A percentile compares a stretch with the other conserved stretches of the same genome.
These are phyloP conservation scores for Melanostoma mellinum DNA, from an alignment of 2,888 invertebrate species.

Conservation along the genomic window DNA sequence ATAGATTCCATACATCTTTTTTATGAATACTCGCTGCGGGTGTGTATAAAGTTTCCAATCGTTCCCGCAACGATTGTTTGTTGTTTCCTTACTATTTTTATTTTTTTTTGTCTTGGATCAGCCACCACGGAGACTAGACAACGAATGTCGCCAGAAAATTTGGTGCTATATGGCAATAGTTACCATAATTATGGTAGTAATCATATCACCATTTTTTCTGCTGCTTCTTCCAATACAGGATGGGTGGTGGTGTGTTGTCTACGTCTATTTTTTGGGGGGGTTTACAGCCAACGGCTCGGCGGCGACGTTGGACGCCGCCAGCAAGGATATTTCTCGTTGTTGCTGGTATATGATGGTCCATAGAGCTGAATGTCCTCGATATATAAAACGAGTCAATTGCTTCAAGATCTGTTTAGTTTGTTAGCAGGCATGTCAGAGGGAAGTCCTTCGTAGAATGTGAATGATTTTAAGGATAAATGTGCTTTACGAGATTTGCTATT, in stretches of 20 bases:
- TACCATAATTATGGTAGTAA: constrained; percentile 73
- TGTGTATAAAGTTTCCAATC: constrained; percentile 60
- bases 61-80: constrained; percentile 51
- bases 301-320: constrained; percentile 60
- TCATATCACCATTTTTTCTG: constrained; percentile 70
- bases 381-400: constrained; percentile 70
- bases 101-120: constrained; percentile 41
- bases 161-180: constrained; percentile 70
- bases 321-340: constrained; percentile 59
- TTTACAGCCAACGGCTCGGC: constrained; percentile 14
- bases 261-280: constrained; percentile 48
- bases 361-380: constrained; percentile 48
- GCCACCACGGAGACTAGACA: constrained; percentile 69
- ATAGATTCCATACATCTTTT: constrained; percentile 43
- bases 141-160: constrained; percentile 71
- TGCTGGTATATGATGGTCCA: constrained; percentile 31
- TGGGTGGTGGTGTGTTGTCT: constrained; percentile 42
- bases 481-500: constrained; percentile 42
- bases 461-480: constrained; percentile 47
- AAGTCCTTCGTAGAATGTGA: constrained; percentile 57
- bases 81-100: constrained; percentile 49
- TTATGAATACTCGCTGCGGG: constrained; percentile 44
- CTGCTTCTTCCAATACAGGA: constrained; percentile 43
- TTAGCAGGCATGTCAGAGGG: constrained; percentile 63
- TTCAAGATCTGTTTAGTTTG: constrained; percentile 71